phyloP scores from a whole-genome alignment of 2,113 vertebrate species.

The Bos javanicus region DNA sequence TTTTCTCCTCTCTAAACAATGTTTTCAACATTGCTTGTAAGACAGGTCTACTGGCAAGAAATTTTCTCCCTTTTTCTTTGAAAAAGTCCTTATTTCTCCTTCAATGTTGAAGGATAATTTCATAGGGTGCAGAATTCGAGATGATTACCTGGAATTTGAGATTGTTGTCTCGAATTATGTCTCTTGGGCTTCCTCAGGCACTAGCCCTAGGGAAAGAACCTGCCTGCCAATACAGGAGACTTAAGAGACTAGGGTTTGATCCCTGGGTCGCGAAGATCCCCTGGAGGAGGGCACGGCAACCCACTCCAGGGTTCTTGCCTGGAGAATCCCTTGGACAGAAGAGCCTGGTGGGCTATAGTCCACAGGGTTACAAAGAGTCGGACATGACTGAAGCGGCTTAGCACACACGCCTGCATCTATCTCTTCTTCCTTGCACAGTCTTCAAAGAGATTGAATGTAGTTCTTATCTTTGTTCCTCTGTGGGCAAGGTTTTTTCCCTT shows the following conservation, averaged over 20 bases:
- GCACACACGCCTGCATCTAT: not conserved
- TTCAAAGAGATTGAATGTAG: not conserved
- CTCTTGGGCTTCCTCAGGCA: not conserved
- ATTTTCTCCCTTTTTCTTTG: not conserved
- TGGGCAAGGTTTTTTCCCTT: not conserved
- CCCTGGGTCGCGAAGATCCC: not conserved
- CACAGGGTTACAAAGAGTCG: not conserved
- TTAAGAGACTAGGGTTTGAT: not conserved
- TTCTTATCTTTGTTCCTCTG: not conserved
- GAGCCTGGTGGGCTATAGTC: not conserved
- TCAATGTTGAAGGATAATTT: not conserved
- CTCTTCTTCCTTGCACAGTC: not conserved
- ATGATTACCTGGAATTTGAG: not conserved
- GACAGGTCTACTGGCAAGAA: not conserved
- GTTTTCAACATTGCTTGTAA: not conserved
- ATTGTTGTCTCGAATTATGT: not conserved
- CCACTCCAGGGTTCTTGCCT: not conserved
- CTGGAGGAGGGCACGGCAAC: not conserved
- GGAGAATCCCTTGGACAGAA: not conserved
- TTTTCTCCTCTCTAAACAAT: not conserved
- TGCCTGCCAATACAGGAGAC: not conserved
- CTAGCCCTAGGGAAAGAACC: not conserved
- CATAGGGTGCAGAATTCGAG: not conserved
- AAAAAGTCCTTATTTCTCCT: not conserved
- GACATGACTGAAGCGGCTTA: not conserved